A percentile compares a stretch with the other conserved stretches of the same genome.
phyloP scores from a whole-genome alignment of 1,140 invertebrate genomes.

The Leptoteleia sp. region DNA sequence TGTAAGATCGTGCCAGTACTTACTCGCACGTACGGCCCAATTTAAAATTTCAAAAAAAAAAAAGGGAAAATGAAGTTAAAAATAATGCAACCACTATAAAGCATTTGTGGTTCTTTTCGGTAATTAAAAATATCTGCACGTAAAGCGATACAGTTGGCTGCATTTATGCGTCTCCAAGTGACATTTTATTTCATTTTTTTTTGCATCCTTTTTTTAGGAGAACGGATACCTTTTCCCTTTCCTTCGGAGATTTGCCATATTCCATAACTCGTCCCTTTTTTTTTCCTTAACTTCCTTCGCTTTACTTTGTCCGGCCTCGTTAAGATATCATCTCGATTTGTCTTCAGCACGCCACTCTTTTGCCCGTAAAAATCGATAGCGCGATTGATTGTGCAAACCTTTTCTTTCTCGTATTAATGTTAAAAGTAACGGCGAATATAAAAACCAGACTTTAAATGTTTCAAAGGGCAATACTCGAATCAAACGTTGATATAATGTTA shows the following conservation, averaged over 20 bases:
- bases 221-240: slow-evolving; percentile 23
- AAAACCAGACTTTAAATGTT: slow-evolving; percentile 14
- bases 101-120: slow-evolving; percentile 39
- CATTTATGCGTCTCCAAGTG: slow-evolving; percentile 38
- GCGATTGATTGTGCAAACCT: slow-evolving; percentile 59
- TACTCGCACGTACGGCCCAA: slow-evolving; percentile 1
- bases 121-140: slow-evolving; percentile 69
- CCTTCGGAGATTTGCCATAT: slow-evolving; percentile 33
- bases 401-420: slow-evolving; percentile 32
- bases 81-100: slow-evolving; percentile 23
- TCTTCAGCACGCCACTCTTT: slow-evolving; percentile 67
- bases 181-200: slow-evolving; percentile 24
- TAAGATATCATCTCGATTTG: slow-evolving; percentile 73
- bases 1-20: neutral
- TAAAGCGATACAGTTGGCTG: slow-evolving; percentile 55
- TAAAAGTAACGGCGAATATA: slow-evolving; percentile 25
- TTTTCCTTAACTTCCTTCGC: slow-evolving; percentile 28
- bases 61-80: no score
- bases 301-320: slow-evolving; percentile 62
- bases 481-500: no score
- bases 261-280: slow-evolving; percentile 30
- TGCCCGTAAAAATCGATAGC: slow-evolving; percentile 56
- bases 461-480: no score
- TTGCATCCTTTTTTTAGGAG: neutral
- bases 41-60: slow-evolving; percentile 6